Base-by-base conservation (phyloP, 2,888 invertebrate species). In the Pilophorus perplexus region DNA sequence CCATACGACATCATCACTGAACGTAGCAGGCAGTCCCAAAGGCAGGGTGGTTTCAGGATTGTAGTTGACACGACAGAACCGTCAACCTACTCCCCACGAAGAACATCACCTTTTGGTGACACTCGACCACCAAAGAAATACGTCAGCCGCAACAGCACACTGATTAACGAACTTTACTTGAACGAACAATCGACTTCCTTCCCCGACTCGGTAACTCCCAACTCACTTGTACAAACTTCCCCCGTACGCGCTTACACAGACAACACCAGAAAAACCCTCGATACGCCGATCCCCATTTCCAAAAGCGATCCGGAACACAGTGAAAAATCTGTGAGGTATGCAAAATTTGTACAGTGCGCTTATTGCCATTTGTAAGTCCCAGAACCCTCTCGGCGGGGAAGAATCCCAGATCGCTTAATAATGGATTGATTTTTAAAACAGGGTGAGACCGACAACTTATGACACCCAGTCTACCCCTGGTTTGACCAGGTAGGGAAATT, bases 391-490 rank as follows among this genome's bases (percentile, higher is more conserved):
- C 42, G 5, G 10, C 42, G 4, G 12, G n/a, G 5, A 52, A 28
- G 20, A 18, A 10, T 5, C 46, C 46, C 33, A 46, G 33, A 52
- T 28, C 25, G 46, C 50, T 18, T 64, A 64, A 50, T 66, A 66
- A 66, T 66, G 10, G 28, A 28, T 66, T 66, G 48, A 33, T 66
- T 28, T 66, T 66, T 66, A 44, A 62, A 68, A 70, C 74, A 74
- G 74, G 74, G 72, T 72, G 64, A 73, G 73, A 67, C 73, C 74
- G 67, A 71, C 72, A 64, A 71, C 67, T 64, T 66, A 68, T 69
- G 71, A 72, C 55, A 72, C 71, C 71, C 73, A 73, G 71, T 70
- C 73, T 52, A 72, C 73, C 68, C 73, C 73, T 72, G 73, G 72
- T 72, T 72, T 72, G 68, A 68, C 73, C 72, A 74, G 74, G 74